These are phyloP conservation scores for Coremacera marginata DNA, from an alignment of 2,888 invertebrate species.

Conservation along the genomic window DNA sequence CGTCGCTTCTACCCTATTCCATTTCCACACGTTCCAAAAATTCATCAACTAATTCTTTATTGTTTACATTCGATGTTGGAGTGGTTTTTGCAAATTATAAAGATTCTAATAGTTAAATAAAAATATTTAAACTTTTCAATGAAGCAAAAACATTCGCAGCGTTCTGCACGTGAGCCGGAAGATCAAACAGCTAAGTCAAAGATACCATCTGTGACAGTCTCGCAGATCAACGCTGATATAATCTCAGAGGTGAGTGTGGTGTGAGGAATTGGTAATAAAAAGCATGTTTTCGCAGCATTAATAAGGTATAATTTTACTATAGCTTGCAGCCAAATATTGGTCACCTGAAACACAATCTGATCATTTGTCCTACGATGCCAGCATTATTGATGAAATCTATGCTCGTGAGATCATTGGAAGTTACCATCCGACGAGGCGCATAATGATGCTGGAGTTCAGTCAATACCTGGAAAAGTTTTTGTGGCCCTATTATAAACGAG, in stretches of 20 bases:
- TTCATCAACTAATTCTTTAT: too few relatives aligned
- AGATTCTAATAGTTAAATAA: neutral
- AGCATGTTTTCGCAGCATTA: neutral
- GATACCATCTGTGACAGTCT: constrained; percentile 46
- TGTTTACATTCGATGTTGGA: too few relatives aligned
- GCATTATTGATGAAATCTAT: constrained; percentile 91
- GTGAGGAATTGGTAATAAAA: neutral
- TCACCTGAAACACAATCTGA: constrained; percentile 83
- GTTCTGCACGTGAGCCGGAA: neutral
- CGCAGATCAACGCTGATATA: constrained; percentile 88
- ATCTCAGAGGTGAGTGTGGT: constrained; percentile 82
- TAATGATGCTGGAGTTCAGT: constrained; percentile 96
- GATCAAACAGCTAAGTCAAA: constrained; percentile 28
- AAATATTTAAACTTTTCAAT: neutral
- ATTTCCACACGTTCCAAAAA: too few relatives aligned
- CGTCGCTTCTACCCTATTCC: too few relatives aligned
- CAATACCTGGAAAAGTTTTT: constrained; percentile 97
- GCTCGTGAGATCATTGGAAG: constrained; percentile 86
- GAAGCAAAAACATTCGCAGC: neutral
- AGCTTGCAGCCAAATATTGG: constrained; percentile 95
- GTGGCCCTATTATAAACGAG: constrained; percentile 92
- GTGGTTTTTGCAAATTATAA: too few relatives aligned
- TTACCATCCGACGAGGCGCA: constrained; percentile 85
- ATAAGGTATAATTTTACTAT: neutral
- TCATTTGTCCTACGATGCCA: constrained; percentile 80